Evolutionary conservation across 2,113 vertebrate species (phyloP).

Genomic region (Hippoglossus stenolepis): DNA sequence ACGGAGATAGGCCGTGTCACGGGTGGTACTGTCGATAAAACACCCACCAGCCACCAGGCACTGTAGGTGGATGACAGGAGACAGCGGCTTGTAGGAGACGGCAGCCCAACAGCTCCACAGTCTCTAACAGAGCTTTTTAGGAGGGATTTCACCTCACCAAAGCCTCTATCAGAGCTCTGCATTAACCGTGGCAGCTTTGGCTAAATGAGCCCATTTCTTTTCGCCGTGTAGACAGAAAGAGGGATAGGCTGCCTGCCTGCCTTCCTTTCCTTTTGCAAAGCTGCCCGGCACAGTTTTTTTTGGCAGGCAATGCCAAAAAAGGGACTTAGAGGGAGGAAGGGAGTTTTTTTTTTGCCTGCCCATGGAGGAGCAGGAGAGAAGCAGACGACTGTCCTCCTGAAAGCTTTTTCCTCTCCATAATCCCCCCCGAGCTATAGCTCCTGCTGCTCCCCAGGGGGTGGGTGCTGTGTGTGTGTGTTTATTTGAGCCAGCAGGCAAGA

Average conservation of each 20-base stretch:
- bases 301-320: conserved; percentile 63
- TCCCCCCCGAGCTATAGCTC: conserved; percentile 81
- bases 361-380: conserved; percentile 78
- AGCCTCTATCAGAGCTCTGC: conserved; percentile 73
- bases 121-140: conserved; percentile 42
- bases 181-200: conserved; percentile 76
- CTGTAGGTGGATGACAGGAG: conserved; percentile 63
- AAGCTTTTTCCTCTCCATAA: conserved; percentile 79
- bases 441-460: conserved; percentile 80
- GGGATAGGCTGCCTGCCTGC: conserved; percentile 70
- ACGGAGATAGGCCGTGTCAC: conserved; percentile 47
- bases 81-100: conserved; percentile 30
- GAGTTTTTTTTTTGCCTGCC: conserved; percentile 63
- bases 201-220: conserved; percentile 78
- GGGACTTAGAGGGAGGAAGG: conserved; percentile 75
- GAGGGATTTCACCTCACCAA: conserved; percentile 73
- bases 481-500: conserved; percentile 61
- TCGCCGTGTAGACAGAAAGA: conserved; percentile 80
- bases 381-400: conserved; percentile 82
- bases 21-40: conserved; percentile 64
- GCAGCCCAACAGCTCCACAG: conserved; percentile 32
- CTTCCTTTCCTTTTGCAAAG: conserved; percentile 55
- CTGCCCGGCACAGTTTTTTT: conserved; percentile 38
- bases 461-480: conserved; percentile 43
- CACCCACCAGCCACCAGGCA: conserved; percentile 57